These are phyloP conservation scores for Ephydatia muelleri DNA, from an alignment of 37 sponge, comb jelly and placozoan genomes.

Conservation along the genomic window DNA sequence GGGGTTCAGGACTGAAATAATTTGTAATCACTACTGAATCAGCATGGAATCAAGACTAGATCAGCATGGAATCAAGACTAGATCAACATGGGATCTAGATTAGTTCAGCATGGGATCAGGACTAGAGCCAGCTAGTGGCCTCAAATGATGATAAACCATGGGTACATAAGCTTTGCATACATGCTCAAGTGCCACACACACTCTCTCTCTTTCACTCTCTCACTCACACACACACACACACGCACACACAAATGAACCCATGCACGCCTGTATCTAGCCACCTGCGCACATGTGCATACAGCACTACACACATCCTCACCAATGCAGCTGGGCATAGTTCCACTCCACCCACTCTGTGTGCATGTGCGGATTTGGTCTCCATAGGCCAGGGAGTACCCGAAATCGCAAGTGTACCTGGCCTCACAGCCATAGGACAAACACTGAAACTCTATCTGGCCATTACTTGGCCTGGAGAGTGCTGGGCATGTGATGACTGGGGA, in stretches of 20 bases:
- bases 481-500: constrained; percentile 24
- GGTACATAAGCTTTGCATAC: too few relatives aligned
- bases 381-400: not conserved
- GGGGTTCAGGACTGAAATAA: too few relatives aligned
- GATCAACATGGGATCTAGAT: too few relatives aligned
- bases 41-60: too few relatives aligned
- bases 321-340: constrained; percentile 29
- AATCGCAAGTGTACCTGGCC: constrained; percentile 12
- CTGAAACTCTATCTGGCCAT: constrained; percentile 10
- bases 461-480: constrained; percentile 8
- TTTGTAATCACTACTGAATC: too few relatives aligned
- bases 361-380: constrained; percentile 23
- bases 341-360: constrained; percentile 40
- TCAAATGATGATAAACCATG: too few relatives aligned
- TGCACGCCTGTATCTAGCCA: not conserved
- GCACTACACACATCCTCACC: constrained; percentile 14
- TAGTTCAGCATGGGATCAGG: too few relatives aligned
- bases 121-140: too few relatives aligned
- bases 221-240: not conserved
- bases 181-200: not conserved
- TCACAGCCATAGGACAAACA: constrained; percentile 16
- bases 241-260: not conserved
- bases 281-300: not conserved
- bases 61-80: too few relatives aligned
- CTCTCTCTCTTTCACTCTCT: not conserved